Evolutionary conservation across 92 coral and sea anemone species (phyloP), one percentile per base, ranked within the genome.

Genomic region (Epizoanthus illoricatus): DNA sequence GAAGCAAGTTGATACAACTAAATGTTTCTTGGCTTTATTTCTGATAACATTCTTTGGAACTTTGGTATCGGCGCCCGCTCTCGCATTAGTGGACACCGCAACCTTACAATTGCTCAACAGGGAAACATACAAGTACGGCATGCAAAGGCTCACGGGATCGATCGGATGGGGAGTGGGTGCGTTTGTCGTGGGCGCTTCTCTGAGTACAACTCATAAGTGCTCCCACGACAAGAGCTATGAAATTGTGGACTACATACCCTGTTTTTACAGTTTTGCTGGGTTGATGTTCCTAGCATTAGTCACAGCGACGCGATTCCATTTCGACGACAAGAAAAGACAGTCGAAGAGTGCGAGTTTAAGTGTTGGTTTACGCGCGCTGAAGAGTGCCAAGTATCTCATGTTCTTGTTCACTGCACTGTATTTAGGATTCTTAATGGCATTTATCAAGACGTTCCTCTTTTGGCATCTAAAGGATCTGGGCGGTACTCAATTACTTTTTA

Each of bases 151-250:
- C 71, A 96, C 99, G 66, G 99, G 99, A 78, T 96, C 99, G n/a
- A 89, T 96, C 49, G 99, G 99, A 18, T 96, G 99, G 99, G 99
- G 99, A n/a, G 88, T 96, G 5, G 99, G 99, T 39, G 99, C 99
- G 4, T 96, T 94, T 40, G 97, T 96, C 0, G 99, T 96, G 20
- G 99, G 99, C n/a, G 99, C 99, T 8, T 93, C 99, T 20, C 82
- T 96, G 18, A 89, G 85, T 69, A 96, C 98, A 16, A 96, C 99
- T 13, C 94, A 96, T 79, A 94, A 86, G 60, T 96, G 99, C 71
- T 91, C 94, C 62, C 81, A 93, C 49, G 90, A 90, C 69, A 94
- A 85, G 78, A 92, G 90, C 85, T 94, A 93, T 60, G 99, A 96
- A 69, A 91, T 96, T 20, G 99, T 96, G 3, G 99, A 96, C 76